Conservation (phyloP, 2,888 invertebrate genomes). For the Dolichomitus sp. region DNA sequence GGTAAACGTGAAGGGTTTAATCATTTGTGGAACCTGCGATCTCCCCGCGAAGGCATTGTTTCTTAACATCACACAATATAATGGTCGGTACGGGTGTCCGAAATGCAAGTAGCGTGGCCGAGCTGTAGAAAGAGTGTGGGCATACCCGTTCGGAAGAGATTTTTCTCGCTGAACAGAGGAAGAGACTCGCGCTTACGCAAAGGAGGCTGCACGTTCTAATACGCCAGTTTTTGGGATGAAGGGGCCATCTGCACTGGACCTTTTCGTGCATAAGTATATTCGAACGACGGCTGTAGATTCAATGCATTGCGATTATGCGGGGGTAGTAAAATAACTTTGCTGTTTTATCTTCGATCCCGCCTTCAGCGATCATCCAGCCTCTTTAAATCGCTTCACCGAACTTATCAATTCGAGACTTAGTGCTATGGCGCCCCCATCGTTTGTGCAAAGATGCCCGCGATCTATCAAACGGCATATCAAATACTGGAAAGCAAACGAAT, state of each 20-base stretch:
- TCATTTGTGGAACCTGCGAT: constrained; percentile 39
- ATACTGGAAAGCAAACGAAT: constrained; percentile 46
- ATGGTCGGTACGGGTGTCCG: not conserved
- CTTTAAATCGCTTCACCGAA: not conserved
- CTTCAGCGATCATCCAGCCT: not conserved
- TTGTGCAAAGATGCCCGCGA: constrained; percentile 24
- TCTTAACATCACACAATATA: constrained; percentile 36
- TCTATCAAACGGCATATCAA: constrained; percentile 19
- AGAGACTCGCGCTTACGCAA: constrained; percentile 3
- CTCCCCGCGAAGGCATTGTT: constrained; percentile 29
- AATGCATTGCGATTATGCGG: constrained; percentile 43
- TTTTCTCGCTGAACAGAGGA: not conserved
- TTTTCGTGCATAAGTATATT: constrained; percentile 36
- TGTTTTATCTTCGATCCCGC: constrained; percentile 7
- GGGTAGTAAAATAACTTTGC: constrained; percentile 6
- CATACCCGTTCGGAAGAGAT: not conserved
- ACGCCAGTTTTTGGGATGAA: constrained; percentile 42
- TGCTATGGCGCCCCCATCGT: constrained; percentile 29
- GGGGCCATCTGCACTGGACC: constrained; percentile 25
- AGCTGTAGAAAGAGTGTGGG: not conserved
- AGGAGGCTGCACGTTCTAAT: not conserved
- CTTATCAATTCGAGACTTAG: constrained; percentile 20
- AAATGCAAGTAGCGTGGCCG: constrained; percentile 31
- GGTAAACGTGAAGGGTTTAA: not conserved
- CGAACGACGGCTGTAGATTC: constrained; percentile 29